phyloP scores from a whole-genome alignment of 2,797 vertebrate species.

The Protosalanx chinensis region DNA sequence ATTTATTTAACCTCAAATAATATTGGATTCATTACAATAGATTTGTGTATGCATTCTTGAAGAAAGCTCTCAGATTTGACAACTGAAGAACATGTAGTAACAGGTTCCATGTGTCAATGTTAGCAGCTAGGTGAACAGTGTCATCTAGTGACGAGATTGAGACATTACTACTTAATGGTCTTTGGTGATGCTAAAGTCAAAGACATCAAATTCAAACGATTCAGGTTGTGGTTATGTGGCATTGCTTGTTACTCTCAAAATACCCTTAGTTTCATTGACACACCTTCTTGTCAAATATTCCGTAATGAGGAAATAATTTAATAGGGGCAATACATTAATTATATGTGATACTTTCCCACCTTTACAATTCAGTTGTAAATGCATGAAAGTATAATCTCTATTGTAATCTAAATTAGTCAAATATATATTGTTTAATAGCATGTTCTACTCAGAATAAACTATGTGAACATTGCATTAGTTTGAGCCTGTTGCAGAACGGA shows the following conservation, averaged over 20 bases:
- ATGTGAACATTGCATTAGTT: conserved; percentile 18
- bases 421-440: background rate
- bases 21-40: background rate
- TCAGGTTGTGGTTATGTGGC: too few species aligned
- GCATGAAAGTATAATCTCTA: too few species aligned
- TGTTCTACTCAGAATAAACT: conserved; percentile 25
- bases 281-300: too few species aligned
- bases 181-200: background rate
- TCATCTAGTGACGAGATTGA: background rate
- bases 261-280: too few species aligned
- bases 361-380: too few species aligned
- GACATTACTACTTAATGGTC: background rate
- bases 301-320: too few species aligned
- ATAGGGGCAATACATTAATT: too few species aligned
- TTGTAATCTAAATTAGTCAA: too few species aligned
- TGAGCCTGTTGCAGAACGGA: conserved; percentile 24
- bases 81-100: background rate
- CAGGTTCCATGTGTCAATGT: background rate
- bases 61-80: background rate
- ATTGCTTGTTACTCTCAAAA: too few species aligned
- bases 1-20: background rate
- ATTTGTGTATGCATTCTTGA: background rate
- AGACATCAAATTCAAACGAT: background rate
- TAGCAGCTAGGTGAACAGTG: background rate
- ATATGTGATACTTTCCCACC: too few species aligned